A percentile compares a stretch with the other conserved stretches of the same genome.
Conservation (phyloP, 2,113 vertebrate genomes). For the Paraplagusia blochii region DNA sequence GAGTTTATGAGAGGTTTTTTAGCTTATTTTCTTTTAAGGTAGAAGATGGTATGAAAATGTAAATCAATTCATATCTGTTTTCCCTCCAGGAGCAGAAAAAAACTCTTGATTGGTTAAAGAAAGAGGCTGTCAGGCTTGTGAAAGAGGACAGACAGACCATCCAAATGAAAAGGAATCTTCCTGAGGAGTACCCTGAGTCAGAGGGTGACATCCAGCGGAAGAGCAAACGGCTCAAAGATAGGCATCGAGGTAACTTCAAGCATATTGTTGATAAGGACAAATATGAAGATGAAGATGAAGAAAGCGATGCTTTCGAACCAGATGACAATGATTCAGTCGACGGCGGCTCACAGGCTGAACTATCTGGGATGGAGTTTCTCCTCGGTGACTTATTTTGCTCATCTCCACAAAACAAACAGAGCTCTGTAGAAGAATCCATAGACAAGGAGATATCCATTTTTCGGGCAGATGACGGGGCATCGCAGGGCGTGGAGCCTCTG, state of each 20-base stretch:
- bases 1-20: too few relatives aligned
- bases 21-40: too few relatives aligned
- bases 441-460: conserved; percentile 73
- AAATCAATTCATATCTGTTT: background rate
- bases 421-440: conserved; percentile 67
- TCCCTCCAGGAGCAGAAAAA: conserved; percentile 58
- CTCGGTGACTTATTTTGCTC: conserved; percentile 72
- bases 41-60: too few relatives aligned
- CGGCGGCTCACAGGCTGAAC: conserved; percentile 18
- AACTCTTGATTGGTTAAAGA: conserved; percentile 70
- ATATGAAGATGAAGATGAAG: conserved; percentile 14
- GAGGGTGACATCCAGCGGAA: conserved; percentile 45
- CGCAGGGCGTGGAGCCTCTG: conserved; percentile 70
- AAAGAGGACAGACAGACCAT: conserved; percentile 28
- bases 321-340: conserved; percentile 31
- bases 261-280: conserved; percentile 23
- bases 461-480: conserved; percentile 63
- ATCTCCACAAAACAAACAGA: conserved; percentile 31
- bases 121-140: conserved; percentile 65
- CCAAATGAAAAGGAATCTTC: conserved; percentile 52
- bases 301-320: conserved; percentile 23
- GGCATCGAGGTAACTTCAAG: conserved; percentile 48
- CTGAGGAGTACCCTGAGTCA: conserved; percentile 37
- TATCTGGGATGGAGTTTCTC: conserved; percentile 74
- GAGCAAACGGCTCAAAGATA: conserved; percentile 59